These are phyloP conservation scores for Stichopus horrens DNA, from an alignment of 53 echinoderm and acorn worm species.

Conservation along the genomic window DNA sequence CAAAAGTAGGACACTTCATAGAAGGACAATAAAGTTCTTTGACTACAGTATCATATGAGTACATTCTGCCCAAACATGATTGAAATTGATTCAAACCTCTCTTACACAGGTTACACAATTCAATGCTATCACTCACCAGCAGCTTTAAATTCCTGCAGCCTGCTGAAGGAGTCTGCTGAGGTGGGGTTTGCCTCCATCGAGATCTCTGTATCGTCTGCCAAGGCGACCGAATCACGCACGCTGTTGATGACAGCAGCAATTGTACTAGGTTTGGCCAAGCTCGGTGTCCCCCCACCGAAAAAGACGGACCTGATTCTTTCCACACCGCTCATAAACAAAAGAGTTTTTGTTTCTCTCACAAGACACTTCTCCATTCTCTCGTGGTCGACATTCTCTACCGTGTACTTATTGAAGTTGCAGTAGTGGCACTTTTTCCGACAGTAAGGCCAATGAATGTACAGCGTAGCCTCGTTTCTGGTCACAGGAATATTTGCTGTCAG, in stretches of 20 bases:
- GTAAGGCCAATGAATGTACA: conserved; percentile 96
- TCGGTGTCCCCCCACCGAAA: conserved; percentile 97
- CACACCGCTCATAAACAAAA: conserved; percentile 67
- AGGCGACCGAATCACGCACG: conserved; percentile 46
- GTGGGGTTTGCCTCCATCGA: conserved; percentile 96
- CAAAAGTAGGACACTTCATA: no score
- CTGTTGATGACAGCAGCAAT: conserved; percentile 68
- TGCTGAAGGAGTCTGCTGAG: conserved; percentile 58
- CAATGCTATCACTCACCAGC: conserved; percentile 31
- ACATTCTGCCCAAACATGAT: no score
- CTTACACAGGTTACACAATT: no score
- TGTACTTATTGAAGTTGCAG: conserved; percentile 98
- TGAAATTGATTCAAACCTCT: no score
- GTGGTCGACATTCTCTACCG: conserved; percentile 62
- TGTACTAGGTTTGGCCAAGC: conserved; percentile 73
- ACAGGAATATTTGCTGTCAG: no score
- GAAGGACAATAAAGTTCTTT: no score
- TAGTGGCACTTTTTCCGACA: conserved; percentile 90
- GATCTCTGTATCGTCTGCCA: conserved; percentile 69
- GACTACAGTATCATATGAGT: no score
- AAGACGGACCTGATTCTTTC: conserved; percentile 74
- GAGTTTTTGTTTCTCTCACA: conserved; percentile 61
- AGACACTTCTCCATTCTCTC: conserved; percentile 71
- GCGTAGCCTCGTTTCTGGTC: conserved; percentile 52
- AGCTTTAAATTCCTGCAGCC: conserved; percentile 69